Evolutionary conservation across 2,113 vertebrate genomes (phyloP).

Genomic region (Micromys minutus): DNA sequence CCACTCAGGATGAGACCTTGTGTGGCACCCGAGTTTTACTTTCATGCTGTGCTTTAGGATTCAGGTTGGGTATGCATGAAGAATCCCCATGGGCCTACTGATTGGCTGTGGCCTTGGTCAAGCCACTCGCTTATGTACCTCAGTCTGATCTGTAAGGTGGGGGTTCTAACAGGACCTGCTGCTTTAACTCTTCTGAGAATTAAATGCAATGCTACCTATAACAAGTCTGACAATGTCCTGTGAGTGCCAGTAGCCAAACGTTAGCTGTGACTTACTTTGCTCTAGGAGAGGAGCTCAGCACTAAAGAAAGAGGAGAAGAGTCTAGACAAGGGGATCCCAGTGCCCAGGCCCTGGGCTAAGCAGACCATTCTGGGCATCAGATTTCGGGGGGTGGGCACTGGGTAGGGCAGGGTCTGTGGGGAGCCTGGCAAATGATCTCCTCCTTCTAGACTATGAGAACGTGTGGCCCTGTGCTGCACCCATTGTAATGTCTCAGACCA

Average conservation of each 20-base stretch:
- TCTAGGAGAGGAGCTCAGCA: not conserved
- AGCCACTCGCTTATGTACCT: not conserved
- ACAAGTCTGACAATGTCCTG: not conserved
- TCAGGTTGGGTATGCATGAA: not conserved
- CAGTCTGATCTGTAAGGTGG: not conserved
- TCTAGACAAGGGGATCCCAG: not conserved
- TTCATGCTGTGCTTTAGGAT: not conserved
- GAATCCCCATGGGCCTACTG: not conserved
- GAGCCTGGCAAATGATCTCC: not conserved
- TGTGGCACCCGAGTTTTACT: not conserved
- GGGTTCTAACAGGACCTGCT: not conserved
- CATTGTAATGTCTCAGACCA: slow-evolving; percentile 87
- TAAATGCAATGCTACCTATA: too few relatives aligned
- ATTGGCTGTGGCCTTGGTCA: not conserved
- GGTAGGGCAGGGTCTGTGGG: not conserved
- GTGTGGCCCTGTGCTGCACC: slow-evolving; percentile 91
- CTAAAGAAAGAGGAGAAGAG: not conserved
- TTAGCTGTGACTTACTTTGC: not conserved
- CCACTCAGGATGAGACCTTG: not conserved
- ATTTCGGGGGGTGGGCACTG: not conserved
- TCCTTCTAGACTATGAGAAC: slow-evolving; percentile 81
- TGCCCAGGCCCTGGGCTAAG: not conserved
- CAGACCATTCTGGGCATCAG: not conserved
- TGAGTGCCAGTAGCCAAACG: not conserved
- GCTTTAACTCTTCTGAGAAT: not conserved